Percentiles rank a stretch among this genome's conserved stretches.
phyloP scores from a whole-genome alignment of 2,888 invertebrate species.

The Leptinotarsa peninsularis region DNA sequence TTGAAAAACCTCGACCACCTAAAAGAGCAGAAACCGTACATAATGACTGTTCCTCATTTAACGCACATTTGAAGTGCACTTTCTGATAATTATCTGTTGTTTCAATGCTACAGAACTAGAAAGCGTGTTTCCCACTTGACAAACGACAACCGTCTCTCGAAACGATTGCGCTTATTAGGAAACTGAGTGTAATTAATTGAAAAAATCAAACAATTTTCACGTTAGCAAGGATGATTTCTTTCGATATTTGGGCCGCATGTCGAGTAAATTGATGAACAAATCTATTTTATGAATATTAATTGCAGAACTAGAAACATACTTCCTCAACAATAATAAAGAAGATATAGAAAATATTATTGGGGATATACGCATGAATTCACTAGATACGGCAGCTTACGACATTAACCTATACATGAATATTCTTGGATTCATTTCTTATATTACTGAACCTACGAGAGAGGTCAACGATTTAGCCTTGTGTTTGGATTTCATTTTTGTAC shows the following conservation, averaged over 20 bases:
- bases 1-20: constrained; percentile 13
- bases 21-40: constrained; percentile 13
- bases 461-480: too few species aligned
- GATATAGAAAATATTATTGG: too few species aligned
- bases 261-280: too few species aligned
- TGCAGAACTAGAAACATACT: too few species aligned
- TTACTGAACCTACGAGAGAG: too few species aligned
- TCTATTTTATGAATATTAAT: too few species aligned
- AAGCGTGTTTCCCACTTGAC: constrained; percentile 32
- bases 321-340: too few species aligned
- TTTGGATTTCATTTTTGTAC: too few species aligned
- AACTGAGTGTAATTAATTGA: not conserved
- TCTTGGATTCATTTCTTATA: too few species aligned
- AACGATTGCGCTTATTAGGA: constrained; percentile 11
- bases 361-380: too few species aligned
- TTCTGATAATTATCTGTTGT: constrained; percentile 12
- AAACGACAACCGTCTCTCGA: constrained; percentile 17
- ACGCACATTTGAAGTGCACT: not conserved
- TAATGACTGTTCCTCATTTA: constrained; percentile 4
- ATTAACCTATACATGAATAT: too few species aligned
- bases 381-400: too few species aligned
- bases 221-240: not conserved
- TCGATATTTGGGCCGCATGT: not conserved
- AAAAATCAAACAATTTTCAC: not conserved
- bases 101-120: constrained; percentile 32